These are phyloP conservation scores for Congeria kusceri DNA, from an alignment of 2,888 invertebrate genomes.

Conservation along the genomic window DNA sequence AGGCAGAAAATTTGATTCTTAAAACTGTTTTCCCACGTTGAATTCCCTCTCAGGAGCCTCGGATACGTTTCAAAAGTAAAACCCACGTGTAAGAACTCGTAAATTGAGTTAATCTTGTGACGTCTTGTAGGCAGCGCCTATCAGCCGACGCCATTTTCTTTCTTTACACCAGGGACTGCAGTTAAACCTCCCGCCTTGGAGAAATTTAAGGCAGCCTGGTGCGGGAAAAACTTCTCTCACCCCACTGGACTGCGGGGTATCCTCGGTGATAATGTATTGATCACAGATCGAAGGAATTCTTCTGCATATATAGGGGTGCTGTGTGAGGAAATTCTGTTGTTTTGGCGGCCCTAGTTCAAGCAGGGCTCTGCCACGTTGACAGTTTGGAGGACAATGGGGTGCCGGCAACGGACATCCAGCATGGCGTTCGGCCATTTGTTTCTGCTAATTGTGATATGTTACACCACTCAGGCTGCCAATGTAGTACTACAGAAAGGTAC, in stretches of 20 bases:
- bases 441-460: constrained; percentile 34
- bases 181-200: background rate
- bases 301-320: too few species aligned
- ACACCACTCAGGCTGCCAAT: constrained; percentile 31
- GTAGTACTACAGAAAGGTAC: constrained; percentile 40
- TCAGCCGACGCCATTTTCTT: background rate
- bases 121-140: background rate
- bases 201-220: constrained; percentile 8
- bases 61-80: background rate
- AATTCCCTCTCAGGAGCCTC: background rate
- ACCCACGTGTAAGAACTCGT: constrained; percentile 31
- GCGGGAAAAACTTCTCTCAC: background rate
- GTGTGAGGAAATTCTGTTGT: background rate
- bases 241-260: background rate
- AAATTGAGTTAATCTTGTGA: constrained; percentile 37
- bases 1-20: too few species aligned
- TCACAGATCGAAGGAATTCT: too few species aligned
- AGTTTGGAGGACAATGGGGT: constrained; percentile 14
- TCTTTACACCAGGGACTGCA: background rate
- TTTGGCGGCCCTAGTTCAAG: constrained; percentile 23
- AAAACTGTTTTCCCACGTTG: background rate
- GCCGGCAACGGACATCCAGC: constrained; percentile 16
- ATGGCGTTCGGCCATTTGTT: constrained; percentile 25
- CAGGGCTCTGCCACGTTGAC: constrained; percentile 38
- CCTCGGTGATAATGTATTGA: background rate